Evolutionary conservation across 2,797 vertebrate genomes (phyloP).

Genomic region (Peromyscus attwateri): DNA sequence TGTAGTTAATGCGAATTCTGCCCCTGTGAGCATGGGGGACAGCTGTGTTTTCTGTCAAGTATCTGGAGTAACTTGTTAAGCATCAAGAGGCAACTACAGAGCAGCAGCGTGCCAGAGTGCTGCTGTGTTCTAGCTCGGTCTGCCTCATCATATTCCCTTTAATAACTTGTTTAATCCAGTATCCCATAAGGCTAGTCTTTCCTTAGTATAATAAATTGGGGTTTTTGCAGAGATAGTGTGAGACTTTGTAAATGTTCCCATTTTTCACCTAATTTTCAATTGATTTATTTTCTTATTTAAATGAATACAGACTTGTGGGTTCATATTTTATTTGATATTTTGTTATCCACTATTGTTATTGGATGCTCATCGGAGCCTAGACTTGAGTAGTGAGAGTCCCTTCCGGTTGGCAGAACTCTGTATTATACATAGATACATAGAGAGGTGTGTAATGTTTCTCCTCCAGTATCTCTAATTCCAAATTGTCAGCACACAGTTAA

Average conservation of each 20-base stretch:
- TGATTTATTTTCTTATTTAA: neutral
- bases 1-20: neutral
- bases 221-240: neutral
- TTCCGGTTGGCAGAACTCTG: neutral
- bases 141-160: neutral
- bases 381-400: neutral
- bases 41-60: neutral
- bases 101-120: neutral
- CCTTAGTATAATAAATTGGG: neutral
- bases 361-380: neutral
- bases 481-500: neutral
- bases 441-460: neutral
- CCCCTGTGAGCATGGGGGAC: neutral
- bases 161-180: neutral
- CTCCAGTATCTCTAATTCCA: neutral
- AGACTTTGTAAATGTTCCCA: constrained; percentile 18
- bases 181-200: neutral
- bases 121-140: neutral
- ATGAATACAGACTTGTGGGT: neutral
- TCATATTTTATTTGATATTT: constrained; percentile 3
- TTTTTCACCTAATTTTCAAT: neutral
- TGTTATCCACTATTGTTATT: neutral
- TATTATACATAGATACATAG: neutral
- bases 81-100: neutral
- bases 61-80: neutral